Evolutionary conservation across 2,797 vertebrate species (phyloP), one percentile per base, ranked within the genome.

Genomic region (Lepus oiostolus): DNA sequence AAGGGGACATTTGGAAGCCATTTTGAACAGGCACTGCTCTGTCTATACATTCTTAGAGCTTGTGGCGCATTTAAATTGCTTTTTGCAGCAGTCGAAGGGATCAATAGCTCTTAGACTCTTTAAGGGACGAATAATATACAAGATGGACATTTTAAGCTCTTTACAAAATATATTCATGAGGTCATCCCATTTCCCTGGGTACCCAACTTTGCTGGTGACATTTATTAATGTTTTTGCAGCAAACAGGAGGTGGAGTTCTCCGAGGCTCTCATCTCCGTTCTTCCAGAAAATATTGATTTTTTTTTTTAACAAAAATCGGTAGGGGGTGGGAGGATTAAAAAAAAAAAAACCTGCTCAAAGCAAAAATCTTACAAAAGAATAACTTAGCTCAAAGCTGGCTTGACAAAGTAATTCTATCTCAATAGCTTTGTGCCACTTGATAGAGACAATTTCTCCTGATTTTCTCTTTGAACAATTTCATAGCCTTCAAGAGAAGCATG

Each of bases 161-260:
- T 96, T 92, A 94, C 90, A 96, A 97, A 97, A 97, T 94, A 96
- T 96, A 95, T 97, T 95, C 96, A 95, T 97, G 94, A 97, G 95
- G 94, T 95, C 80, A 4, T 94, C 85, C 67, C 88, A 75, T 93
- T 97, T 96, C 94, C 92, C 94, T 81, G 81, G 75, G 65, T 95
- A 82, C 83, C 87, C 91, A 96, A 90, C 86, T 96, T 95, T 93
- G 83, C 94, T 72, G 28, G 95, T 92, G 96, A 97, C 96, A 97
- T 95, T 95, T 96, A 91, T 97, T 94, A 97, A 97, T 96, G 97
- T 89, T 97, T 97, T 95, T 96, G 94, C 86, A 97, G 95, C 94
- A 96, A 97, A 96, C 90, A 95, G 84, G 82, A 96, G 95, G 95
- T 70, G 58, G 90, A 96, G 94, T 86, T 94, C 80, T 96, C 89